phyloP scores from a whole-genome alignment of 2,113 vertebrate species.

The Brachirus orientalis region DNA sequence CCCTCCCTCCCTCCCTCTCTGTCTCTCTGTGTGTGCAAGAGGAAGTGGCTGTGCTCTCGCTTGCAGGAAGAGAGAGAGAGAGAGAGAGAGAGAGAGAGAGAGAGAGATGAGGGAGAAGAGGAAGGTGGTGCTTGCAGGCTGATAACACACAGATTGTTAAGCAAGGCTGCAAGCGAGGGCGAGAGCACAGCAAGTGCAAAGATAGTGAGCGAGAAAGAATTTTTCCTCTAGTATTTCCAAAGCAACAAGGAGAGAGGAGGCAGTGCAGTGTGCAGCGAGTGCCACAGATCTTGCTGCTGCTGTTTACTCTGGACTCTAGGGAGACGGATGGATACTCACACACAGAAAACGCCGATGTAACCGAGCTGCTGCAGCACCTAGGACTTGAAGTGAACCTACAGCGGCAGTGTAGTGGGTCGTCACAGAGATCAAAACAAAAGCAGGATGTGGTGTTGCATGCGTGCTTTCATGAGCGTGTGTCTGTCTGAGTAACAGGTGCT shows the following conservation, averaged over 20 bases:
- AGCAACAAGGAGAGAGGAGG: slow-evolving; percentile 42
- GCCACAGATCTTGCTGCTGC: slow-evolving; percentile 18
- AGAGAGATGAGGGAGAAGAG: slow-evolving; percentile 44
- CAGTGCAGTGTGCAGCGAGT: background rate
- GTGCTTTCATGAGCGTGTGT: slow-evolving; percentile 24
- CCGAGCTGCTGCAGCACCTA: slow-evolving; percentile 22
- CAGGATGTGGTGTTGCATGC: slow-evolving; percentile 54
- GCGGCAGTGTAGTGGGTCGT: background rate
- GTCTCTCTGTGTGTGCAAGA: slow-evolving; percentile 72
- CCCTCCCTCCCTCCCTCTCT: slow-evolving; percentile 43
- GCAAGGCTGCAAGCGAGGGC: slow-evolving; percentile 63
- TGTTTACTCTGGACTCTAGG: slow-evolving; percentile 30
- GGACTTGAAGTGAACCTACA: slow-evolving; percentile 18
- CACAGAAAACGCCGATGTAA: slow-evolving; percentile 12
- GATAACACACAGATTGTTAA: slow-evolving; percentile 81
- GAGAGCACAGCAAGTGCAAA: slow-evolving; percentile 4
- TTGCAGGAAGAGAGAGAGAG: slow-evolving; percentile 82
- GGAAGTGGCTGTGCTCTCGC: slow-evolving; percentile 85
- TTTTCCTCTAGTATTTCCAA: slow-evolving; percentile 41
- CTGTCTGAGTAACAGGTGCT: slow-evolving; percentile 48
- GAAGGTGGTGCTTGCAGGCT: slow-evolving; percentile 68
- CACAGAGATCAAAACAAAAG: slow-evolving; percentile 13
- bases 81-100: slow-evolving; percentile 49
- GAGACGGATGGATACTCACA: slow-evolving; percentile 34
- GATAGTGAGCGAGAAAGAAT: slow-evolving; percentile 28